Evolutionary conservation across 2,113 vertebrate genomes (phyloP).

Genomic region (Mystacornis crossleyi): DNA sequence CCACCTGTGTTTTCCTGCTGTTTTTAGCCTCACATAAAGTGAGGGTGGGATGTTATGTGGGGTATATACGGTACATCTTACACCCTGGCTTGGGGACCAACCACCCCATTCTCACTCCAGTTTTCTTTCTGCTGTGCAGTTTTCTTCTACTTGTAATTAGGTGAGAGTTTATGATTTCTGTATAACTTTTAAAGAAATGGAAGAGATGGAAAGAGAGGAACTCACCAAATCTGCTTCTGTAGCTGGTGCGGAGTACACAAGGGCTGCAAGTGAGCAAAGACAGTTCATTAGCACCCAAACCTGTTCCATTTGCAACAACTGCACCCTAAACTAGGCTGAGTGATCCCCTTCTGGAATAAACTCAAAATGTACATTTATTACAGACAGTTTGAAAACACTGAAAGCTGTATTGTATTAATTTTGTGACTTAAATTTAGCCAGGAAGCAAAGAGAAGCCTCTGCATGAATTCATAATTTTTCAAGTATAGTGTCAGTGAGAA

Average conservation of each 20-base stretch:
- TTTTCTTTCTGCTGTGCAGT: background rate
- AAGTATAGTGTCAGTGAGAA: background rate
- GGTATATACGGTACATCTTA: background rate
- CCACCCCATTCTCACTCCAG: background rate
- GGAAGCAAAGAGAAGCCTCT: background rate
- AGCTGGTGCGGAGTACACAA: background rate
- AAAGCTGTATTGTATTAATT: background rate
- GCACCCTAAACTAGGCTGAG: background rate
- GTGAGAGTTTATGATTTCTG: background rate
- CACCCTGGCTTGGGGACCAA: background rate
- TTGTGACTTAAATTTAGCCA: background rate
- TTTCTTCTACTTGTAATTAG: background rate
- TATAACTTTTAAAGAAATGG: background rate
- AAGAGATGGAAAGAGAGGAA: background rate
- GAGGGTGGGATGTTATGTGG: background rate
- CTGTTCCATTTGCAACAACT: background rate
- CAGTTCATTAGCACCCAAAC: background rate
- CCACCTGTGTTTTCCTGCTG: background rate
- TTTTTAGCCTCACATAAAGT: background rate
- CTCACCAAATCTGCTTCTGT: constrained; percentile 57
- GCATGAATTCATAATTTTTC: background rate
- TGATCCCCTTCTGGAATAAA: background rate
- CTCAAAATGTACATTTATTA: background rate
- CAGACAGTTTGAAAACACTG: background rate
- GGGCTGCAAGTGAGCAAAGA: constrained; percentile 35